These are phyloP conservation scores for Bombus breviceps DNA, from an alignment of 1,140 invertebrate species.

Conservation along the genomic window DNA sequence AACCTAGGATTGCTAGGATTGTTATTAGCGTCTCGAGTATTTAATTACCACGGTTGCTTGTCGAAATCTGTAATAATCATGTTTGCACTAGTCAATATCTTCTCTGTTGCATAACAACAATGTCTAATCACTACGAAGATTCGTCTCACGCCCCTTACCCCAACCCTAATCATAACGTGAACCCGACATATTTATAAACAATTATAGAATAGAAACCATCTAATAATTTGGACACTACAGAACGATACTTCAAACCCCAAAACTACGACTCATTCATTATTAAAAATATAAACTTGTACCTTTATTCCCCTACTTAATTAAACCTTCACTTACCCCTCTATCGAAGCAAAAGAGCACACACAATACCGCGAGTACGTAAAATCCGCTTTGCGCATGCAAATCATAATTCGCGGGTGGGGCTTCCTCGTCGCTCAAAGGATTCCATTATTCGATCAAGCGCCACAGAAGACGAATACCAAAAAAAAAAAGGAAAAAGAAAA, in stretches of 20 bases:
- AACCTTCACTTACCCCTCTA: not conserved
- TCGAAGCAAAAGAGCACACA: not conserved
- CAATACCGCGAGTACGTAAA: not conserved
- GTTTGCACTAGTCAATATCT: too few relatives aligned
- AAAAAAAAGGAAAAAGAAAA: not conserved
- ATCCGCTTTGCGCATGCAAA: slow-evolving; percentile 20
- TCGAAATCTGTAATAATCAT: too few relatives aligned
- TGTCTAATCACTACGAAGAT: too few relatives aligned
- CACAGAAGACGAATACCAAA: not conserved
- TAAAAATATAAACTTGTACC: not conserved
- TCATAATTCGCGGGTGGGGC: slow-evolving; percentile 1
- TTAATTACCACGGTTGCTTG: too few relatives aligned
- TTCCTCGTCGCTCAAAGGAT: not conserved
- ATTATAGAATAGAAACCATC: too few relatives aligned
- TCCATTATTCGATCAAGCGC: slow-evolving; percentile 29
- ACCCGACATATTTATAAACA: too few relatives aligned
- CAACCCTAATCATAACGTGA: too few relatives aligned
- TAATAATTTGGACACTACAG: too few relatives aligned
- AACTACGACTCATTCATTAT: not conserved
- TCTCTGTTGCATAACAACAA: too few relatives aligned
- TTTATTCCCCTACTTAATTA: not conserved
- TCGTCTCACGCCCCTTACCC: too few relatives aligned
- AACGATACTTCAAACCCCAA: not conserved
- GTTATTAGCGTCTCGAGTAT: too few relatives aligned
- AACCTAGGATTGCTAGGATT: too few relatives aligned